Evolutionary conservation across 1,140 invertebrate species (phyloP), one percentile per base, ranked within the genome.

Genomic region (Galendromus occidentalis): DNA sequence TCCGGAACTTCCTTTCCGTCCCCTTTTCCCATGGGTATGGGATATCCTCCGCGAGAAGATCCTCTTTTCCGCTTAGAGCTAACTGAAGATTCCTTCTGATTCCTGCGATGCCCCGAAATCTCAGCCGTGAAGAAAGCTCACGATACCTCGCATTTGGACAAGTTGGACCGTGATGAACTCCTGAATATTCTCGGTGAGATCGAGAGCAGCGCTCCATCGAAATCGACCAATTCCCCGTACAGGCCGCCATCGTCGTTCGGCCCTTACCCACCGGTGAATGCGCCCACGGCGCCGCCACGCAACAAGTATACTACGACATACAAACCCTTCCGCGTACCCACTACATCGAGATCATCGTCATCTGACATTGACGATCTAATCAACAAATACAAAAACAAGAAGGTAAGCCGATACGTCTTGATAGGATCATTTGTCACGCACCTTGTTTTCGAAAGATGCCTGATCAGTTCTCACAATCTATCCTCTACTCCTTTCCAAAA

Each of bases 331-430:
- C 9, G 9, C 25, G 51, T 22, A 4, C 51, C 51, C 17, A 59
- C 17, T 33, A 39, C 33, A 39, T 9, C 4, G 33, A 39, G 9
- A 39, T 6, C n/a, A n/a, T n/a, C 33, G 33, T 59, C 51, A 59
- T 59, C 51, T 17, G 51, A 59, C 33, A 59, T 59, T 59, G 51
- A 59, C 33, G 51, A 59, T 25, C 51, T 59, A 25, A 59, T 59
- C 22, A 59, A 59, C 22, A 59, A 59, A 59, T 59, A 59, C 51
- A 59, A 59, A 25, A 59, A 59, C 22, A 25, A 33, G 33, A 59
- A 59, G 51, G 51, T 59, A 25, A 14, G 45, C 28, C 7, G 1
- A 22, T 14, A 47, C 4, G 14, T 47, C 28, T 20, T 47, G 45
- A 6, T 28, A 5, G 14, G 18, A 47, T 22, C 7, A 14, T 47